Base-by-base conservation (phyloP, 2,888 invertebrate species). In the Caenorhabditis imperialis region DNA sequence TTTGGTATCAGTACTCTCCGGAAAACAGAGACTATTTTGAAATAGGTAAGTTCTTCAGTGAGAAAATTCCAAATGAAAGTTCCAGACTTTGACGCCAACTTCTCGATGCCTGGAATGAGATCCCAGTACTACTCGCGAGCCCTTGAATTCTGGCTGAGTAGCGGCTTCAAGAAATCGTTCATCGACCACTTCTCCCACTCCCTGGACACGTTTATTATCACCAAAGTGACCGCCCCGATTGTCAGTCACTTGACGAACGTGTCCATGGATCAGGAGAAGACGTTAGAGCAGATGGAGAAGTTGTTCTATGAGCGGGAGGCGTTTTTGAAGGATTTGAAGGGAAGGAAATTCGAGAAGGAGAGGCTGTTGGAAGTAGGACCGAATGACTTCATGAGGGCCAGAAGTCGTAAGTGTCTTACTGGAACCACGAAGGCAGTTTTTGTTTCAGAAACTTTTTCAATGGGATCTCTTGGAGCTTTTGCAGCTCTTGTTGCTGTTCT, bases 11-110 rank as follows among this genome's bases (percentile, higher is more conserved):
- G n/a, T 78, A 71, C 37, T 45, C 42, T 6, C 10, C 25, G 7
- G 47, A 75, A 25, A 58, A 58, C 10, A 20, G 51, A 14, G 72
- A 75, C 8, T 70, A 70, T 33, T 78, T 78, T 42, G 12, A 62
- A 16, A 73, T 78, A 14, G 75, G 65, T 65, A 27, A 20, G 62
- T 51, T 12, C 3, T 20, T 16, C 20, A 27, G 25, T 25, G 7
- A 3, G 7, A 10, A 20, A 7, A 12, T 23, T 7, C 30, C n/a
- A 22, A 5, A 18, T 44, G 22, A 2, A 20, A 27, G 3, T n/a
- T 44, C 48, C 30, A 65, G 71, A 78, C 35, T 78, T 78, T 18
- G 78, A 75, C 48, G 27, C 37, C 18, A 78, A 78, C 25, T 38
- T 73, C 8, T 40, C 50, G 16, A 75, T 78, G 78, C 72, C 75